Evolutionary conservation across 1,140 invertebrate genomes (phyloP), one percentile per base, ranked within the genome.

Genomic region (Globodera ellingtonae): DNA sequence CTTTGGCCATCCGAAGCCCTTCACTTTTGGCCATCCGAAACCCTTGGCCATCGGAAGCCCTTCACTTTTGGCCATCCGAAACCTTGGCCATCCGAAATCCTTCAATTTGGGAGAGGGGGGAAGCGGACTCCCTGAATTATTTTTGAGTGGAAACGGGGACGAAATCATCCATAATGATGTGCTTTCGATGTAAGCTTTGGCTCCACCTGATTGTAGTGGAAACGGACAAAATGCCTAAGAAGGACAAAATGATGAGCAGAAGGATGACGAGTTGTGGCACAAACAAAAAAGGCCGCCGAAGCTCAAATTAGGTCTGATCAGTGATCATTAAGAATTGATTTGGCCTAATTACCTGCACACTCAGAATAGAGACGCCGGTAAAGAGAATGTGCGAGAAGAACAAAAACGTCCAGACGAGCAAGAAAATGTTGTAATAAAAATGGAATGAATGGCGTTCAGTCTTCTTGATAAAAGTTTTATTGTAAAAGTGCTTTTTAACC

Each of bases 381-480:
- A 18, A 35, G 18, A 85, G 50, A 73, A 83, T 82, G 67, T 83
- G 82, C 48, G 79, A 10, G 72, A 83, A 83, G 62, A 85, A 85
- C 18, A 85, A 18, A 18, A 79, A 65, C 50, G 66, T 75, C 79
- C 81, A 83, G 59, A 47, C 6, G 21, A 81, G 81, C 18, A 82
- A 24, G 24, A 46, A 24, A 24, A 46, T 48, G 47, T 75, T 83
- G 66, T 82, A 81, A 21, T 44, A 77, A 46, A 67, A 15, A n/a
- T 62, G 21, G 48, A 77, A 67, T 7, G 44, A 15, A 21, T 67
- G 69, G 21, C 75, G 52, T 46, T 77, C 75, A 52, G n/a, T 52
- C 47, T 77, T 77, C 75, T 77, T n/a, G 7, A n/a, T 35, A 56
- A 7, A n/a, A 75, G 18, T 21, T 46, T 73, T 35, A 35, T 35